A percentile compares a stretch with the other conserved stretches of the same genome.
These are phyloP conservation scores for Polypedilum pembai DNA, from an alignment of 1,140 invertebrate genomes.

Conservation along the genomic window DNA sequence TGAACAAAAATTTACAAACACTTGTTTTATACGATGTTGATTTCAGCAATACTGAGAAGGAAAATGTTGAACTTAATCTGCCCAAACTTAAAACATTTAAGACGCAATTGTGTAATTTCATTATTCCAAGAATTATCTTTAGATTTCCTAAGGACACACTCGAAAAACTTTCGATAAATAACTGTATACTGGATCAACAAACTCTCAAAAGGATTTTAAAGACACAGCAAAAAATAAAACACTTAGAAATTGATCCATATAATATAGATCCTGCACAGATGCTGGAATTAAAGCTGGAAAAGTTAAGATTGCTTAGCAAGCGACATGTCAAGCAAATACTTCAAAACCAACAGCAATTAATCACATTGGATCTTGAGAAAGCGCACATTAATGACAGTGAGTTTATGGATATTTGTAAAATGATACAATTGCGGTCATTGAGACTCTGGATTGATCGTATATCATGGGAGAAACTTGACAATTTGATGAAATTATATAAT, in stretches of 20 bases:
- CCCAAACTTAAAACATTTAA: neutral
- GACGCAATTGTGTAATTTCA: neutral
- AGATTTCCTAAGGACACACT: neutral
- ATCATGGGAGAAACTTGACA: neutral
- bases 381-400: neutral
- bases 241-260: neutral
- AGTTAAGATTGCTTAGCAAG: neutral
- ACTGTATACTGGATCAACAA: neutral
- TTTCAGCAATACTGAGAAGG: neutral
- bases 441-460: neutral
- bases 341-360: neutral
- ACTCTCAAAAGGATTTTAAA: neutral
- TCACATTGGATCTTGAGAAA: neutral
- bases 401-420: neutral
- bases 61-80: neutral
- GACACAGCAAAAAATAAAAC: neutral
- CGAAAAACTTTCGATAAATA: neutral
- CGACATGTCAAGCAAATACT: neutral
- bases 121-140: conserved; percentile 3
- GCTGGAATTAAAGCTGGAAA: neutral
- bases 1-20: neutral
- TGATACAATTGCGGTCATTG: neutral
- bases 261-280: neutral
- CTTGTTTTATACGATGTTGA: neutral
- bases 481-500: neutral